Base-by-base conservation (phyloP, 2,113 vertebrate genomes). In the Dermatemys mawii region DNA sequence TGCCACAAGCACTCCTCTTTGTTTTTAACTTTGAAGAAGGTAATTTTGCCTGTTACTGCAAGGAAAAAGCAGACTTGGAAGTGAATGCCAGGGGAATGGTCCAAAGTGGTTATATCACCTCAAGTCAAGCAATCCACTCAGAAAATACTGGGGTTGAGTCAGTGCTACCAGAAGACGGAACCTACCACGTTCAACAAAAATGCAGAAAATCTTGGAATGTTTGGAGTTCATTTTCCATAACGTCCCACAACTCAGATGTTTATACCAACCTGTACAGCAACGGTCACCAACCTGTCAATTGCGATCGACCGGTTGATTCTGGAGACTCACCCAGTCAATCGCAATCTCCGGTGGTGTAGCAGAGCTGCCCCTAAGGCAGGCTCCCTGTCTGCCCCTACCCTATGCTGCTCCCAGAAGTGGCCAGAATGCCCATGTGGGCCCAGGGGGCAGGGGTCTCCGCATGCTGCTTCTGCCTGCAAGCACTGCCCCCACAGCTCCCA, bases 91-190 rank as follows among this genome's bases (percentile, higher is more conserved):
- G 11, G 85, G n/a, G 3, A 41, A 26, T 53, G 32, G 89, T 78
- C 1, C 75, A 78, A 87, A 85, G 4, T 12, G 67, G 3, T 9
- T 49, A 8, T 1, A 57, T 5, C 22, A 3, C 81, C 86, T 35
- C 1, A 1, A 21, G 5, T 21, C 29, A 1, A 8, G 32, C 4
- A 5, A 81, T 16, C 3, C 27, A 67, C 1, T 73, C 90, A 53
- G 2, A 6, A 53, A 0, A 1, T 16, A 87, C 0, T 16, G 75
- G 41, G 44, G 3, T 46, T 44, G 12, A 89, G 90, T 70, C 44
- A 78, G 1, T 9, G 80, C 5, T 57, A 41, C 19, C 1, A 50
- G 54, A 75, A 89, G 53, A 35, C 9, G 22, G 32, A 83, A 85
- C 41, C 24, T 8, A 3, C 12, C 9, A 92, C 4, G 24, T 14